phyloP scores from a whole-genome alignment of 2,888 invertebrate species.

The Itoplectis maculator region DNA sequence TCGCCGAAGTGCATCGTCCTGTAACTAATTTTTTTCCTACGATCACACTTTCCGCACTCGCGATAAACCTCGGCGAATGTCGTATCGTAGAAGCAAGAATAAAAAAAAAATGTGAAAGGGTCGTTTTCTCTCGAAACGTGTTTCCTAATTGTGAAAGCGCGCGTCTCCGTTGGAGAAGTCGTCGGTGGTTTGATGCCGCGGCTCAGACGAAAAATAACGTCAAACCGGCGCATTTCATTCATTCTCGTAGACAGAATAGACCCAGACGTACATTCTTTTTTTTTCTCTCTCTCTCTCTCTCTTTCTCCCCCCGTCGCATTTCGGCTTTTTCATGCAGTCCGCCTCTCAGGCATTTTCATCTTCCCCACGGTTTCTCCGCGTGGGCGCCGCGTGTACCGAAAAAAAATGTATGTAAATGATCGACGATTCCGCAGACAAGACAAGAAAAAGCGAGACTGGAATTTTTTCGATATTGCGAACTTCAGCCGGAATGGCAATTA shows the following conservation, averaged over 20 bases:
- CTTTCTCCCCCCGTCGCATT: neutral
- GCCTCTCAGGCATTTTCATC: slow-evolving; percentile 3
- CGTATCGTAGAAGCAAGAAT: neutral
- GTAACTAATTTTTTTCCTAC: neutral
- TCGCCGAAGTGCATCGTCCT: neutral
- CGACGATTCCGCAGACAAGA: neutral
- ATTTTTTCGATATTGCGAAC: slow-evolving; percentile 8
- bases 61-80: neutral
- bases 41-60: neutral
- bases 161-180: neutral
- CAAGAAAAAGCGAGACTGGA: neutral
- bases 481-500: neutral
- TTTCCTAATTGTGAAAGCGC: neutral
- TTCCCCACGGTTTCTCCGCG: neutral
- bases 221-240: neutral
- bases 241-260: slow-evolving; percentile 22
- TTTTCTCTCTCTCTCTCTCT: neutral
- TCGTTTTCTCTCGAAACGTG: slow-evolving; percentile 1
- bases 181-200: neutral
- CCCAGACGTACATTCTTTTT: slow-evolving; percentile 21
- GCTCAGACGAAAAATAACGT: slow-evolving; percentile 7
- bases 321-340: slow-evolving; percentile 13
- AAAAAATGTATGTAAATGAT: slow-evolving; percentile 12
- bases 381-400: neutral
- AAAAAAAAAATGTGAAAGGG: neutral